Percentiles rank a stretch among this genome's conserved stretches.
Evolutionary conservation across 2,888 invertebrate species (phyloP).

Genomic region (Himalopsyche japonica): DNA sequence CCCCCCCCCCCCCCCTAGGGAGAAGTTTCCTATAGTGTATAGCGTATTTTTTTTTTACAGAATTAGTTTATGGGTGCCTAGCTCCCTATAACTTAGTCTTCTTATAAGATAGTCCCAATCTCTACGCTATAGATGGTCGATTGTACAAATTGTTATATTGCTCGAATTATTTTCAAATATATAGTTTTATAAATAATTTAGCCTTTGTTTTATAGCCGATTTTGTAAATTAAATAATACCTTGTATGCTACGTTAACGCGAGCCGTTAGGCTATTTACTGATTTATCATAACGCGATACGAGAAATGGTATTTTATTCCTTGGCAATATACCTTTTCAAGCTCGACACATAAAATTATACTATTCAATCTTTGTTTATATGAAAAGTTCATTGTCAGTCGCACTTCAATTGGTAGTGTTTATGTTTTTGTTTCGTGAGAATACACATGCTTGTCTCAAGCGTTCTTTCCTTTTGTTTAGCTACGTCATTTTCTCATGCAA

Average conservation of each 20-base stretch:
- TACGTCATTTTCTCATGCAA: conserved; percentile 1
- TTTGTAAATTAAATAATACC: no score
- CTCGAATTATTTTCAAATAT: no score
- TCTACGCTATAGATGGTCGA: no score
- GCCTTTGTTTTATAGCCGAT: no score
- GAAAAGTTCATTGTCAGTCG: background rate
- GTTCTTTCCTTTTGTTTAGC: background rate
- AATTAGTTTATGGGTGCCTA: no score
- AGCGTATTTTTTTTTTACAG: no score
- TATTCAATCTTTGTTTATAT: background rate
- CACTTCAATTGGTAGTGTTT: background rate
- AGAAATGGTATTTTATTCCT: background rate
- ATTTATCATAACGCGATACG: background rate
- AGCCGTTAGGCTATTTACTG: background rate
- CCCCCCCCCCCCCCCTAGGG: no score
- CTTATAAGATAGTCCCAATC: no score
- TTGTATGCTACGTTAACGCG: background rate
- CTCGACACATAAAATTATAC: background rate
- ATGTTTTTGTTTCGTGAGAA: background rate
- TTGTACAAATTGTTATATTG: no score
- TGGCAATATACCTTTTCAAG: background rate
- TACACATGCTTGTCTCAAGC: background rate
- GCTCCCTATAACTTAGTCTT: no score
- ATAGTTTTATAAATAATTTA: no score
- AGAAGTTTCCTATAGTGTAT: no score